A percentile compares a stretch with the other conserved stretches of the same genome.
Conservation (phyloP, 2,888 invertebrate genomes). For the Tribolium freemani region DNA sequence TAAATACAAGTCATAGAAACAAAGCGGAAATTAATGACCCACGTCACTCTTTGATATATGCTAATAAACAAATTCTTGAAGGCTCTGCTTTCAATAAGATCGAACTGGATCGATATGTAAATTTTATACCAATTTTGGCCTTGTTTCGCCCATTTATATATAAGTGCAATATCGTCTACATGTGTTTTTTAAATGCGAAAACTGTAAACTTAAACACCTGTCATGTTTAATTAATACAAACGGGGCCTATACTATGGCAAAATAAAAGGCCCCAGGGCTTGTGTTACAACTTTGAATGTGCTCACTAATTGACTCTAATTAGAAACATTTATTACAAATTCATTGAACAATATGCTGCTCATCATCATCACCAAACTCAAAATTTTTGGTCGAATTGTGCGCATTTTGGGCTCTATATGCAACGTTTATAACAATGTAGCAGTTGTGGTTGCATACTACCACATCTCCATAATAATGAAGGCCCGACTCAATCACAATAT, state of each 20-base stretch:
- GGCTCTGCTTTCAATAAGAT: constrained; percentile 28
- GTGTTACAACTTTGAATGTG: background rate
- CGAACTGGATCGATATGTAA: constrained; percentile 32
- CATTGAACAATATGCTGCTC: background rate
- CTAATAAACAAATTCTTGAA: constrained; percentile 44
- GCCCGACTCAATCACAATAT: background rate
- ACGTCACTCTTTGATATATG: constrained; percentile 41
- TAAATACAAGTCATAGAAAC: constrained; percentile 40
- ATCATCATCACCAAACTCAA: background rate
- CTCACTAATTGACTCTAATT: constrained; percentile 20
- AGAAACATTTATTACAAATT: constrained; percentile 8
- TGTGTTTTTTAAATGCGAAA: constrained; percentile 9
- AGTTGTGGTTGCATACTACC: background rate
- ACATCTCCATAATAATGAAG: background rate
- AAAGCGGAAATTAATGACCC: constrained; percentile 44
- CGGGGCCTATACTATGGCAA: background rate
- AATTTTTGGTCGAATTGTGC: background rate
- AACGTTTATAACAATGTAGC: background rate
- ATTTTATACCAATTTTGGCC: constrained; percentile 16
- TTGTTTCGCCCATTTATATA: background rate
- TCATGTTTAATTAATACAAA: constrained; percentile 4
- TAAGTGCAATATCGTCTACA: constrained; percentile 35
- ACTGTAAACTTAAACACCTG: constrained; percentile 17
- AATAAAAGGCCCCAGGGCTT: background rate
- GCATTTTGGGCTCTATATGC: background rate